A percentile compares a stretch with the other conserved stretches of the same genome.
Conservation (phyloP, 1,140 invertebrate genomes). For the Pachyrhynchus sulphureomaculatus region DNA sequence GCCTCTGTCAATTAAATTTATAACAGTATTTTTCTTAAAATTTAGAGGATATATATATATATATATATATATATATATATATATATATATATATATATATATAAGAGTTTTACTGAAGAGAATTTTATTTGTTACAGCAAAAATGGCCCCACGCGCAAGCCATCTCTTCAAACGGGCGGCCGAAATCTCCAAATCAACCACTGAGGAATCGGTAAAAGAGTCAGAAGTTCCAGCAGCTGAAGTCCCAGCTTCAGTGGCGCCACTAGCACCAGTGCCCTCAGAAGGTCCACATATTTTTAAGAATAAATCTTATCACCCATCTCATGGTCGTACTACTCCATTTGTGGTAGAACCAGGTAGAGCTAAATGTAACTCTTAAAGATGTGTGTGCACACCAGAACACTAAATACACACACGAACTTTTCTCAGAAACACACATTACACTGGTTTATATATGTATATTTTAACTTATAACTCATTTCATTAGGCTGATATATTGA, state of each 20-base stretch:
- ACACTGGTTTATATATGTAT: neutral
- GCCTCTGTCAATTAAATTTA: no score
- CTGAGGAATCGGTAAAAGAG: neutral
- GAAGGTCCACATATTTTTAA: constrained; percentile 37
- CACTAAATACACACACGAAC: neutral
- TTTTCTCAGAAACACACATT: neutral
- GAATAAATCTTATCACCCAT: constrained; percentile 38
- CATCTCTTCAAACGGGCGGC: constrained; percentile 12
- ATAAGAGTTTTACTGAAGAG: no score
- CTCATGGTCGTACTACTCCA: constrained; percentile 36
- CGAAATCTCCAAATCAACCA: neutral
- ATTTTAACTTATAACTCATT: no score
- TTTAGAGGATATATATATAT: no score
- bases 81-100: no score
- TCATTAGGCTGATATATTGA: no score
- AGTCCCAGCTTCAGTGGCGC: neutral
- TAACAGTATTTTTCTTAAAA: no score
- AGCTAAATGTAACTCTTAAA: constrained; percentile 1
- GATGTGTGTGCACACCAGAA: neutral
- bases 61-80: no score
- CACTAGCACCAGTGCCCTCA: constrained; percentile 1
- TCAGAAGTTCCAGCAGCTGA: neutral
- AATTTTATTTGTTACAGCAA: neutral
- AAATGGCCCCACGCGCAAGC: constrained; percentile 21
- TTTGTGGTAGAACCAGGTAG: constrained; percentile 35